Evolutionary conservation across 2,113 vertebrate species (phyloP).

Genomic region (Neolamprologus cancellatus): DNA sequence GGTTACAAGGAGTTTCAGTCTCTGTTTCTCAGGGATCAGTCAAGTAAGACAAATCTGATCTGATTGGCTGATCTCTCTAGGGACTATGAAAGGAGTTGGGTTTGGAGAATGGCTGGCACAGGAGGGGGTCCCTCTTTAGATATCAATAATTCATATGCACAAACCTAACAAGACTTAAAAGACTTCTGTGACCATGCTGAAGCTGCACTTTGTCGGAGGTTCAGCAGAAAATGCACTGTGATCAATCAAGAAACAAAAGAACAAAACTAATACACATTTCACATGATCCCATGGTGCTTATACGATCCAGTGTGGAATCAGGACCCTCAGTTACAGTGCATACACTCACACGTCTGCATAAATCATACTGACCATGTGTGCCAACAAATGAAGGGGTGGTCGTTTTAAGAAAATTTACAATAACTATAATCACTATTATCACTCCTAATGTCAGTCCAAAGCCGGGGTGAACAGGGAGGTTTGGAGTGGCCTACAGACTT

Average conservation of each 20-base stretch:
- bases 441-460: not conserved
- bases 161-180: conserved; percentile 15
- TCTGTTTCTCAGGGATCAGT: conserved; percentile 50
- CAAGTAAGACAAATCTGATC: conserved; percentile 73
- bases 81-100: conserved; percentile 45
- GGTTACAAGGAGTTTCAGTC: not conserved
- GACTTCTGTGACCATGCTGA: conserved; percentile 8
- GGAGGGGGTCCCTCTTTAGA: conserved; percentile 71
- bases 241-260: not conserved
- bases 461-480: not conserved
- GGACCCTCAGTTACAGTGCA: not conserved
- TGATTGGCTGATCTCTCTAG: conserved; percentile 67
- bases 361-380: not conserved
- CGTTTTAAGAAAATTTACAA: not conserved
- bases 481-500: not conserved
- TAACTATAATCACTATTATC: not conserved
- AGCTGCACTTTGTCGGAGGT: conserved; percentile 33
- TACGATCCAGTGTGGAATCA: not conserved
- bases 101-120: conserved; percentile 4
- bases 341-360: not conserved
- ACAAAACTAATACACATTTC: not conserved
- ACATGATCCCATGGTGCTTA: not conserved
- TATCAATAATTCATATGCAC: conserved; percentile 71
- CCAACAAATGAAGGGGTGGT: not conserved
- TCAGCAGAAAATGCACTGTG: not conserved